Base-by-base conservation (phyloP, 92 coral and sea anemone genomes). In the Heteractis magnifica region DNA sequence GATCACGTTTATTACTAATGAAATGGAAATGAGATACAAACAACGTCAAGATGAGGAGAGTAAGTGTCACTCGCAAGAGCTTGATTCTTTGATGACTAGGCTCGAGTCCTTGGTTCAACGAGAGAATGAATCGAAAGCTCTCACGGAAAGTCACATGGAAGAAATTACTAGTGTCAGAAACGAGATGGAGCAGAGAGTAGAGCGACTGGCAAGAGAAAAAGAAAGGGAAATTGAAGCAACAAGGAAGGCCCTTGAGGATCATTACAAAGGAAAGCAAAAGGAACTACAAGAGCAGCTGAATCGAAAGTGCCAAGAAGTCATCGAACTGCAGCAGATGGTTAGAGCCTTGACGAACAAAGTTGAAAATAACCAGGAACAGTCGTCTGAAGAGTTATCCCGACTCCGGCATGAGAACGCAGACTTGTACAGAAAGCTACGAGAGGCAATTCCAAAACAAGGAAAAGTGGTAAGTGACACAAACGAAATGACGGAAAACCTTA, bases 91-190 rank as follows among this genome's bases (percentile, higher is more conserved):
- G 71, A 84, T 93, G 94, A 85, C 83, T 77, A 88, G 93, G 51
- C 90, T 93, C 21, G 94, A 93, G 80, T 85, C 85, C 34, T 83
- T 93, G 88, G 83, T 93, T 52, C 91, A 77, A 68, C 90, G 91
- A 85, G 93, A 93, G 79, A 93, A 84, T 58, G 93, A 90, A 14
- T 93, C 97, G 18, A 93, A 91, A 80, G 85, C 93, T 6, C 87
- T 89, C 77, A 93, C 94, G 6, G 91, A 89, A 56, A 94, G 89
- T n/a, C 97, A 93, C 86, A 93, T 91, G 97, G 85, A 88, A 34
- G 97, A 92, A 62, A 85, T 93, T 34, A 94, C 86, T 49, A 76
- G 87, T 16, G 83, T 93, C 15, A 86, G 94, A 75, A 68, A 86
- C 15, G 94, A 93, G 75, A 92, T 93, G 85, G 95, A 85, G 68